Evolutionary conservation across 2,888 invertebrate genomes (phyloP).

Genomic region (Leptogaster cylindrica): DNA sequence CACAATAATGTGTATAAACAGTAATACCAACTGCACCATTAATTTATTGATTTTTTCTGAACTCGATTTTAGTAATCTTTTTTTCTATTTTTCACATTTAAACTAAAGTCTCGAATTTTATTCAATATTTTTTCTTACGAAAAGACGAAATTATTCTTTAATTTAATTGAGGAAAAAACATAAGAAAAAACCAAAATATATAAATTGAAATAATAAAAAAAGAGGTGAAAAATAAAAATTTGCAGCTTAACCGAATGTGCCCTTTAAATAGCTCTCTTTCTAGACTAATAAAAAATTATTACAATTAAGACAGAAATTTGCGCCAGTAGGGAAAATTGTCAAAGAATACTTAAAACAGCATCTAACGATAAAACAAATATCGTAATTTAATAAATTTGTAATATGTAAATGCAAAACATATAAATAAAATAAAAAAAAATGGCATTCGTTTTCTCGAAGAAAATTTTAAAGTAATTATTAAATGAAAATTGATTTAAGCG

Average conservation of each 20-base stretch:
- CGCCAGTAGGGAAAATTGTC: too few relatives aligned
- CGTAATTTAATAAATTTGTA: conserved; percentile 26
- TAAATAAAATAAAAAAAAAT: conserved; percentile 18
- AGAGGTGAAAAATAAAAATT: conserved; percentile 51
- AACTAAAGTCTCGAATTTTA: too few relatives aligned
- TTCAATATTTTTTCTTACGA: background rate
- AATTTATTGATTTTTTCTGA: background rate
- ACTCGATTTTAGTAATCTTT: conserved; percentile 44
- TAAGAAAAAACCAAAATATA: conserved; percentile 3
- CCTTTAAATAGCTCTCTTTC: conserved; percentile 62
- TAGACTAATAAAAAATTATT: conserved; percentile 50
- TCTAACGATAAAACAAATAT: too few relatives aligned
- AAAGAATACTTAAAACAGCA: too few relatives aligned
- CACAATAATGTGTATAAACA: conserved; percentile 10
- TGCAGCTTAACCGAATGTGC: conserved; percentile 63
- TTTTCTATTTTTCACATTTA: background rate
- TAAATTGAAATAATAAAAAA: conserved; percentile 17
- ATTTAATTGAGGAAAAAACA: conserved; percentile 2
- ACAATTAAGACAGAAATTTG: conserved; percentile 27
- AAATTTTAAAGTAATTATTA: conserved; percentile 1
- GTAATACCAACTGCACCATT: conserved; percentile 18
- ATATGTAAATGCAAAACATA: conserved; percentile 12
- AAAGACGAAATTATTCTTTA: too few relatives aligned
- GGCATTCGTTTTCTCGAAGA: conserved; percentile 8
- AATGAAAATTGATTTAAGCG: too few relatives aligned